These are phyloP conservation scores for Andricus curvator DNA, from an alignment of 2,888 invertebrate genomes.

Conservation along the genomic window DNA sequence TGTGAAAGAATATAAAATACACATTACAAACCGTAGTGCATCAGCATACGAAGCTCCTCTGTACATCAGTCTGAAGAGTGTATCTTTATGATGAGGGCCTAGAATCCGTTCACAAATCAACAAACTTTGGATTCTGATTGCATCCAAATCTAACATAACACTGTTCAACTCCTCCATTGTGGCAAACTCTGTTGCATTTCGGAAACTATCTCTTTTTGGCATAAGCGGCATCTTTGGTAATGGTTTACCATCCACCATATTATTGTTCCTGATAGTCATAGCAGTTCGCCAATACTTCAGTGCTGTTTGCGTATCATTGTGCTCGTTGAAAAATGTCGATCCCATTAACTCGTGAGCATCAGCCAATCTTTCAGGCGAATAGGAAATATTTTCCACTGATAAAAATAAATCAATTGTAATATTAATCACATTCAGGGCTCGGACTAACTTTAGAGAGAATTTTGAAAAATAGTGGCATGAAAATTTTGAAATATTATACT, in stretches of 20 bases:
- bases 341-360: constrained; percentile 94
- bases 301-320: constrained; percentile 87
- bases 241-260: constrained; percentile 65
- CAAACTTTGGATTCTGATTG: constrained; percentile 91
- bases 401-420: constrained; percentile 28
- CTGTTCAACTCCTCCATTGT: constrained; percentile 86
- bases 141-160: constrained; percentile 89
- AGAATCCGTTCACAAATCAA: constrained; percentile 93
- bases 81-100: constrained; percentile 92
- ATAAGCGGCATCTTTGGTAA: constrained; percentile 80
- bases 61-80: constrained; percentile 88
- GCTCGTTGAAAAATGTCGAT: constrained; percentile 92
- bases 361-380: constrained; percentile 85
- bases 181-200: constrained; percentile 87
- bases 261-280: constrained; percentile 81
- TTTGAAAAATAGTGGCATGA: too few species aligned
- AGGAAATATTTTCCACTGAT: constrained; percentile 79
- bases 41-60: constrained; percentile 87
- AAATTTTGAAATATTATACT: too few species aligned
- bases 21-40: constrained; percentile 79
- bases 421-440: constrained; percentile 41
- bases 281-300: constrained; percentile 90
- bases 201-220: constrained; percentile 83
- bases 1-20: neutral
- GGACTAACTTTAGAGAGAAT: too few species aligned